phyloP scores from a whole-genome alignment of 2,888 invertebrate genomes.

The Agrotis exclamationis region DNA sequence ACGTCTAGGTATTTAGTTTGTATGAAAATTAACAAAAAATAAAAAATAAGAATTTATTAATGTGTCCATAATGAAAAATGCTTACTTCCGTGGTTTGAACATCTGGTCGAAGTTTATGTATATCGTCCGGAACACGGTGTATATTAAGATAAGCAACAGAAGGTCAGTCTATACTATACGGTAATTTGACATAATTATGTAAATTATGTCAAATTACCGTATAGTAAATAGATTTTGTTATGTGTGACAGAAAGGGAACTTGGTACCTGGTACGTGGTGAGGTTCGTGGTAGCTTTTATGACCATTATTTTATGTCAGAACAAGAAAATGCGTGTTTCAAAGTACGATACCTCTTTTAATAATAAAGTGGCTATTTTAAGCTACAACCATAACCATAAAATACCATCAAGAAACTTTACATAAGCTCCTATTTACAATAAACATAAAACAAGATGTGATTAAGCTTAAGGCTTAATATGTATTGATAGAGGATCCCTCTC shows the following conservation, averaged over 20 bases:
- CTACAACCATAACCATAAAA: conserved; percentile 7
- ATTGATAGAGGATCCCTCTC: conserved; percentile 46
- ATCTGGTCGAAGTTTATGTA: no score
- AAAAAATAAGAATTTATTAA: no score
- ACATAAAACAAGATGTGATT: conserved; percentile 26
- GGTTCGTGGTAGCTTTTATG: background rate
- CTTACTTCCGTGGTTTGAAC: no score
- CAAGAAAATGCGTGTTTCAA: background rate
- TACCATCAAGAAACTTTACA: conserved; percentile 13
- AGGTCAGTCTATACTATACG: background rate
- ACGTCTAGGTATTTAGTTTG: no score
- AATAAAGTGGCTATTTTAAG: background rate
- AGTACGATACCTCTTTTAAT: background rate
- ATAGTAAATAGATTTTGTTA: background rate
- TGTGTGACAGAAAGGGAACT: background rate
- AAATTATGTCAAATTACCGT: no score
- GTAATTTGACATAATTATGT: background rate
- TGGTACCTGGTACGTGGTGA: conserved; percentile 5
- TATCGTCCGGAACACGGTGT: no score
- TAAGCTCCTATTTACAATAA: conserved; percentile 15
- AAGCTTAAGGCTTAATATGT: conserved; percentile 34
- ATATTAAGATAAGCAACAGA: no score
- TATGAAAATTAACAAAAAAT: no score
- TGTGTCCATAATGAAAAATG: no score
- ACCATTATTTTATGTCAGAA: background rate